Conservation (phyloP, 2,113 vertebrate genomes). For the Mormyrus lacerda region DNA sequence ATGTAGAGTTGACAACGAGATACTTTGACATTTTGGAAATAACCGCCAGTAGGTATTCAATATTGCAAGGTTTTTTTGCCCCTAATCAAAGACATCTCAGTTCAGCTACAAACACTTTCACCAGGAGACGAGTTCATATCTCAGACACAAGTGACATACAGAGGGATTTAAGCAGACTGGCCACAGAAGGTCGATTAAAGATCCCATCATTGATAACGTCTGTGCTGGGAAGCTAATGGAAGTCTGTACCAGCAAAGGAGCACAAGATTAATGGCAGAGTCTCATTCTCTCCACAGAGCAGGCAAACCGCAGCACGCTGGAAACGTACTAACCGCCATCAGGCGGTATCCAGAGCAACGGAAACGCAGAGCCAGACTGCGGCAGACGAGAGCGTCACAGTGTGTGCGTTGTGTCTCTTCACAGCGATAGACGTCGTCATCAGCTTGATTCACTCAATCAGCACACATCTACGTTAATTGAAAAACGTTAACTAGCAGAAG, state of each 20-base stretch:
- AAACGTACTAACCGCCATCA: background rate
- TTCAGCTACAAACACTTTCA: background rate
- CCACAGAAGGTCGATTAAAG: background rate
- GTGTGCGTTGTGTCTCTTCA: background rate
- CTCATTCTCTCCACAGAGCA: background rate
- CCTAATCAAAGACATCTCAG: background rate
- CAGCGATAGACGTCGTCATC: background rate
- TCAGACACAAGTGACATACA: background rate
- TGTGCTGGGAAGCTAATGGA: background rate
- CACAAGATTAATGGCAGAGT: background rate
- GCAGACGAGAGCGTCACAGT: background rate
- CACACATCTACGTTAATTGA: background rate
- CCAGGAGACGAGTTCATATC: background rate
- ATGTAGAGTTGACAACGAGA: too few relatives aligned
- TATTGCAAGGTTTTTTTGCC: background rate
- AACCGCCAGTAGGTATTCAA: background rate
- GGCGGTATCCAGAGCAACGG: background rate
- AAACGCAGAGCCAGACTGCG: background rate
- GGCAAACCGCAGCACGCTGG: background rate
- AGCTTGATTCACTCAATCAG: background rate
- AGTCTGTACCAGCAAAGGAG: background rate
- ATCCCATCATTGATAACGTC: background rate
- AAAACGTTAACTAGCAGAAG: background rate
- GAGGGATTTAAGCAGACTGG: background rate
- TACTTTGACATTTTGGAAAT: background rate